phyloP scores from a whole-genome alignment of 2,888 invertebrate genomes.

The Sinodicranocentrus sp. region DNA sequence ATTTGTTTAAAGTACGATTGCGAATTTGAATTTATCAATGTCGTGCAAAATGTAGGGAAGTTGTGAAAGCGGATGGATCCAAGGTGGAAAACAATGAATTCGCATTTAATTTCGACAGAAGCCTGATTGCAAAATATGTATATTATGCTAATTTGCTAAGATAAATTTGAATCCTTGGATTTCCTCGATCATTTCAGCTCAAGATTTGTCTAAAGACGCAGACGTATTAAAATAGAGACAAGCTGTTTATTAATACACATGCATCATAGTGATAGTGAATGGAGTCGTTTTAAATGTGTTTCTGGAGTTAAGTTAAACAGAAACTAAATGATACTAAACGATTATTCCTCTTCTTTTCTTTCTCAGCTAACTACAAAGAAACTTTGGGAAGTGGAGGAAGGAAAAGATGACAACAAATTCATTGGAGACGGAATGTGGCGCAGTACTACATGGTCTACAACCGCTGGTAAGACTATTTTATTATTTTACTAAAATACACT shows the following conservation, averaged over 20 bases:
- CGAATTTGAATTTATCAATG: no score
- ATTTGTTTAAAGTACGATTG: neutral
- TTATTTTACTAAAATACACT: neutral
- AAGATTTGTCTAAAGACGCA: neutral
- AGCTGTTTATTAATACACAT: neutral
- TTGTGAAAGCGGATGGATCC: no score
- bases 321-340: neutral
- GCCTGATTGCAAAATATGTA: no score
- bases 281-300: neutral
- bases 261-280: neutral
- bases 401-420: conserved; percentile 75
- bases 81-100: no score
- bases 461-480: conserved; percentile 61
- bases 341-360: conserved; percentile 29
- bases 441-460: conserved; percentile 76
- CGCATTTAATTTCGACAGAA: no score
- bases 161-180: no score
- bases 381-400: conserved; percentile 76
- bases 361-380: conserved; percentile 76
- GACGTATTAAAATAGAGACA: neutral
- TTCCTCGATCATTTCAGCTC: no score
- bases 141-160: no score
- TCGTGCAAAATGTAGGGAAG: no score
- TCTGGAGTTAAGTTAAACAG: neutral
- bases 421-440: conserved; percentile 76